Evolutionary conservation across 2,888 invertebrate species (phyloP).

Genomic region (Habrosyne pyritoides): DNA sequence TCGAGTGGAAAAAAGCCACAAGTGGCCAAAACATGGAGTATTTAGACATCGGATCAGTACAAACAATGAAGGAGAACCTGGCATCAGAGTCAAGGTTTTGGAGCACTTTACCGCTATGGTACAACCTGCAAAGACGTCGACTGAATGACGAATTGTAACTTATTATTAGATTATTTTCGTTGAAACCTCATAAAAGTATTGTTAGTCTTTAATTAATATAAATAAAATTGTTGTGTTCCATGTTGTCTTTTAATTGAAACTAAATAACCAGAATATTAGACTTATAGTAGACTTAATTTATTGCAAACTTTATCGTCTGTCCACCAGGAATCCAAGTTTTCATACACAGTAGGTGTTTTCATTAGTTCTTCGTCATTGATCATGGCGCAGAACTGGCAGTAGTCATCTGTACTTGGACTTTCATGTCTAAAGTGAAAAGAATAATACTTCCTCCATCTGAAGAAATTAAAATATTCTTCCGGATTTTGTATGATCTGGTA

Average conservation of each 20-base stretch:
- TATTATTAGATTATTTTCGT: background rate
- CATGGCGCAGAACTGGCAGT: constrained; percentile 59
- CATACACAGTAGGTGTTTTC: constrained; percentile 32
- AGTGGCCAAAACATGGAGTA: constrained; percentile 80
- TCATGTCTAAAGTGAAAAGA: constrained; percentile 45
- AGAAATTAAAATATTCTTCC: constrained; percentile 48
- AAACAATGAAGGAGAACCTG: constrained; percentile 82
- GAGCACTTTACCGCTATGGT: constrained; percentile 81
- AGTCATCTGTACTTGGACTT: constrained; percentile 52
- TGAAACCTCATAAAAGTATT: constrained; percentile 1
- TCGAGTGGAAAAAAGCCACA: constrained; percentile 84
- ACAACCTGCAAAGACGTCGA: constrained; percentile 46
- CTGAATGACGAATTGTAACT: constrained; percentile 75
- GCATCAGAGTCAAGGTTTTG: constrained; percentile 85
- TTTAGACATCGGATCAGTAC: constrained; percentile 70
- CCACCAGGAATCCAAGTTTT: constrained; percentile 56
- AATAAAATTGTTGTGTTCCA: background rate
- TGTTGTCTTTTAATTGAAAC: background rate
- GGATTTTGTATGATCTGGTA: constrained; percentile 43
- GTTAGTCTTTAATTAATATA: background rate
- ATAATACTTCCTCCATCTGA: constrained; percentile 62
- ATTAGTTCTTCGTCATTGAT: constrained; percentile 45
- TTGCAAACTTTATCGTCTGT: constrained; percentile 23
- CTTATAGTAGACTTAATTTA: background rate
- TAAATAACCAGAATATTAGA: background rate